Percentiles rank a stretch among this genome's conserved stretches.
phyloP scores from a whole-genome alignment of 2,888 invertebrate species.

The Cosmia pyralina region DNA sequence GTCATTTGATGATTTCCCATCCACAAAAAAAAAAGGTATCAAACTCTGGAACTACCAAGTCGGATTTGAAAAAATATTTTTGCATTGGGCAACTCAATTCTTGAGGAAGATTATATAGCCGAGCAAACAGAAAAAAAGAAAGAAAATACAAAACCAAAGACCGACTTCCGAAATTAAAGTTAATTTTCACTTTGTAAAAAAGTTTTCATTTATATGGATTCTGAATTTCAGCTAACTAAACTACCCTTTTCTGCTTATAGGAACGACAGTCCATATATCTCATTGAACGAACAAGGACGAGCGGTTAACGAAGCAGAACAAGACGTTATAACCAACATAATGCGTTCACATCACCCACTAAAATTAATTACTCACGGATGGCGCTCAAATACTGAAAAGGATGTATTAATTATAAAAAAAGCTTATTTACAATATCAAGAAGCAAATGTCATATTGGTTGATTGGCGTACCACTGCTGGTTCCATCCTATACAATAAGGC shows the following conservation, averaged over 20 bases:
- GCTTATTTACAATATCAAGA: constrained; percentile 9
- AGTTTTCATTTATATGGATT: no score
- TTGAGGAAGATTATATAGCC: no score
- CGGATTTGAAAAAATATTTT: no score
- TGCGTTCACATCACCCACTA: not conserved
- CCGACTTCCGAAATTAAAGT: no score
- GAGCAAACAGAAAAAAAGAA: no score
- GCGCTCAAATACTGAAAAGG: not conserved
- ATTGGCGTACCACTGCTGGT: not conserved
- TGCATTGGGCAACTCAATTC: no score
- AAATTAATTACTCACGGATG: constrained; percentile 24
- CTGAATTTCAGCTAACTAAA: not conserved
- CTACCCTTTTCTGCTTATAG: not conserved
- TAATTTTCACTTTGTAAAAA: no score
- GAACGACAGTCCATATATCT: constrained; percentile 1
- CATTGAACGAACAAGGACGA: not conserved
- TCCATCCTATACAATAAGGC: fast-evolving
- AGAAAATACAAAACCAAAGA: no score
- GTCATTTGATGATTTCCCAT: no score
- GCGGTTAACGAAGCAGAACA: not conserved
- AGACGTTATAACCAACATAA: not conserved
- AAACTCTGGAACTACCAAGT: no score
- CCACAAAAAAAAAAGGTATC: no score
- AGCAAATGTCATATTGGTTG: constrained; percentile 4
- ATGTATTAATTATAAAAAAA: constrained; percentile 1